These are phyloP conservation scores for Spizella passerina DNA, from an alignment of 2,797 vertebrate genomes.

Conservation along the genomic window DNA sequence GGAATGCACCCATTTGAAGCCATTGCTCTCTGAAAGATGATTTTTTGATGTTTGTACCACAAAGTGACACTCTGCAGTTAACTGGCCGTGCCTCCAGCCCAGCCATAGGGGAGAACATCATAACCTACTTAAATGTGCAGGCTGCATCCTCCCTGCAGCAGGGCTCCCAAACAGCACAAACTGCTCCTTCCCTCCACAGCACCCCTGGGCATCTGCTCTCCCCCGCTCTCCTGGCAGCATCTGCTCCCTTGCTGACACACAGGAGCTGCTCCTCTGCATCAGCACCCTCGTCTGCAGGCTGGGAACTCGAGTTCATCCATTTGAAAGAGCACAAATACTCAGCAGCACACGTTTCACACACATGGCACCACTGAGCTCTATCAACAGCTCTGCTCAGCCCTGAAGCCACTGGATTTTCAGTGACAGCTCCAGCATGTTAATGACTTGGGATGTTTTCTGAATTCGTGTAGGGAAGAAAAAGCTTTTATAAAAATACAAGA, in stretches of 20 bases:
- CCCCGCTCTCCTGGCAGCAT: background rate
- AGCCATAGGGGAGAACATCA: conserved; percentile 12
- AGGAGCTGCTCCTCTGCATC: background rate
- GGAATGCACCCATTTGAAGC: background rate
- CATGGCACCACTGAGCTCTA: background rate
- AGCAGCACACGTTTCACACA: background rate
- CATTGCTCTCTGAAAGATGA: background rate
- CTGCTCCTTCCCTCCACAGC: background rate
- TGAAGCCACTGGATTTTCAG: background rate
- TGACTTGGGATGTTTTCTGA: background rate
- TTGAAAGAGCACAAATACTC: background rate
- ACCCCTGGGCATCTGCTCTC: background rate
- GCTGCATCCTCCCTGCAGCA: background rate
- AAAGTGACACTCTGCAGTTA: background rate
- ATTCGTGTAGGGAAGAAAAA: background rate
- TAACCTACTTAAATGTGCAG: conserved; percentile 1
- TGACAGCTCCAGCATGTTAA: background rate
- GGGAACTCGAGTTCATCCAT: background rate
- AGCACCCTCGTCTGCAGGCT: background rate
- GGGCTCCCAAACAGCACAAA: conserved; percentile 17
- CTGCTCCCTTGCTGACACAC: conserved; percentile 1
- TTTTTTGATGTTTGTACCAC: background rate
- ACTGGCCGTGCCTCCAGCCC: background rate
- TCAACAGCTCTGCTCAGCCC: background rate
- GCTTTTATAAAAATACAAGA: background rate